These are phyloP conservation scores for Diarsia rubi DNA, from an alignment of 2,888 invertebrate species.

Conservation along the genomic window DNA sequence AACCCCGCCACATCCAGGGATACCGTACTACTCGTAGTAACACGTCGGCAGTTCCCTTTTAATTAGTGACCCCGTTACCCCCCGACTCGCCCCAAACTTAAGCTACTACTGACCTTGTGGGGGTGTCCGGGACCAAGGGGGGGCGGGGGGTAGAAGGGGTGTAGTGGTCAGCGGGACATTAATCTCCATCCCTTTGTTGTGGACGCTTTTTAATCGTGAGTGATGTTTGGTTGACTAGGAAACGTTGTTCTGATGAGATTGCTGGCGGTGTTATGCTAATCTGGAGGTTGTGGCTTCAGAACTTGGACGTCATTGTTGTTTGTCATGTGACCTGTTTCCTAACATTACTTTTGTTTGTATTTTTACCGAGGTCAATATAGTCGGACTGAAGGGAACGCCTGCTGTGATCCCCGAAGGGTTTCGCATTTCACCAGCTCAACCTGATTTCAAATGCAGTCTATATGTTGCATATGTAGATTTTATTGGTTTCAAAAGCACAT, in stretches of 20 bases:
- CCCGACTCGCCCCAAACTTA: constrained; percentile 29
- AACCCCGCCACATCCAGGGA: neutral
- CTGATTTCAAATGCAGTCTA: neutral
- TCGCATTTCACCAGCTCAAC: neutral
- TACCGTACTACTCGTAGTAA: neutral
- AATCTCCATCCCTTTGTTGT: constrained; percentile 55
- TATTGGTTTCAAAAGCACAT: neutral
- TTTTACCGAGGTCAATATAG: neutral
- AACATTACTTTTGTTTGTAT: neutral
- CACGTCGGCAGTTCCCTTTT: constrained; percentile 43
- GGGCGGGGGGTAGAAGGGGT: neutral
- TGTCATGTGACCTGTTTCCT: neutral
- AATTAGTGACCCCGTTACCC: constrained; percentile 40
- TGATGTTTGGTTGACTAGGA: constrained; percentile 55
- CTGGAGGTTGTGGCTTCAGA: neutral
- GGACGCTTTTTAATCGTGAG: constrained; percentile 59
- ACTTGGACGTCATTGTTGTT: constrained; percentile 6
- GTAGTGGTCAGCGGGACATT: constrained; percentile 56
- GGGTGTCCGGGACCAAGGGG: neutral
- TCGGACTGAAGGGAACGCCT: neutral
- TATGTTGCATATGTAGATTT: neutral
- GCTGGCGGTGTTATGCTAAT: constrained; percentile 19
- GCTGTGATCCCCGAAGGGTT: neutral
- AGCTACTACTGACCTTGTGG: constrained; percentile 35
- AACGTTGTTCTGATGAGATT: constrained; percentile 24